Base-by-base conservation (phyloP, 2,888 invertebrate species). In the Caenorhabditis afra region DNA sequence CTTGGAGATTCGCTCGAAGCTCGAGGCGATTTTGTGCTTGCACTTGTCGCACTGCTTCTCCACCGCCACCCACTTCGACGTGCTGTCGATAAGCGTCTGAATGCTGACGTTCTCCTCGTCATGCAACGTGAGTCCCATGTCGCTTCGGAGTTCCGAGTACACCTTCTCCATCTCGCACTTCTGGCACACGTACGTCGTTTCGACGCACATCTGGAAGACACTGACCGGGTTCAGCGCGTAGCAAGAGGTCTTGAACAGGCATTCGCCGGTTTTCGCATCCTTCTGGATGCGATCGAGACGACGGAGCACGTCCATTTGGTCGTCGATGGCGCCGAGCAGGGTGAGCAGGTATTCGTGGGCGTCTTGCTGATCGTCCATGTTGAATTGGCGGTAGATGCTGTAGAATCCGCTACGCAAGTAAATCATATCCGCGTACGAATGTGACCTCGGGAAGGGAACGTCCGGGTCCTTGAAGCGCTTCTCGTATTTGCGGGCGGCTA, bases 301-400 rank as follows among this genome's bases (percentile, higher is more conserved):
- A 1, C 23, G 12, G 22, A 49, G 14, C 14, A 1, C 14, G 3
- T 12, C 22, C 61, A 62, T 37, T 20, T 49, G 11, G 20, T 50
- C 50, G 39, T 62, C 22, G 14, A 62, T 22, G 16, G 20, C 12
- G 1, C 22, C 39, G 18, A 62, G 37, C 0, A 62, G 16, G 0
- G 20, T 37, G 2, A 37, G 3, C 3, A 62, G 20, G 29, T 49
- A 62, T 5, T 62, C 61, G 10, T 62, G 61, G 0, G 61, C 61
- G 20, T 62, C 61, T n/a, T 62, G 61, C 37, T 62, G 61, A 3
- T 20, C 20, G 16, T 47, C 11, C 16, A 29, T 39, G 11, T 37
- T 20, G 61, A 50, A 62, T 3, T 18, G 12, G 18, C 8, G 3
- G 12, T 37, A 14, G 12, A 62, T 4, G 16, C 14, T 8, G 1